These are phyloP conservation scores for Synanceia verrucosa DNA, from an alignment of 2,797 vertebrate species.

Conservation along the genomic window DNA sequence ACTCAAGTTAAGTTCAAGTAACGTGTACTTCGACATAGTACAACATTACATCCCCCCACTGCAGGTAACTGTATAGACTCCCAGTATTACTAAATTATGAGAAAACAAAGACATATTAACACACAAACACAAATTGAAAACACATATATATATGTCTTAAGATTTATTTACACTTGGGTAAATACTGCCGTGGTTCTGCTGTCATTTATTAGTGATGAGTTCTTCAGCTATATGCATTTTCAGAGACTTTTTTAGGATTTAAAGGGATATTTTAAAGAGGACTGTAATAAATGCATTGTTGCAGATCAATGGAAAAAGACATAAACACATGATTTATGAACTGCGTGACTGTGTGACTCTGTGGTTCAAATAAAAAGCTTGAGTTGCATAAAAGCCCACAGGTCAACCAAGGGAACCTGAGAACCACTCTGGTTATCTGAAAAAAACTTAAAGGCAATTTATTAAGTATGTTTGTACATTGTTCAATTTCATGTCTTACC, in stretches of 20 bases:
- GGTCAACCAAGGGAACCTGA: neutral
- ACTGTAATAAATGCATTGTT: neutral
- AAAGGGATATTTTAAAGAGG: neutral
- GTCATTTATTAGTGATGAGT: neutral
- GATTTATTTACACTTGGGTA: neutral
- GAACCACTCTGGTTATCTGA: conserved; percentile 12
- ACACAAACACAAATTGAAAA: neutral
- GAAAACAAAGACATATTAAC: too few species aligned
- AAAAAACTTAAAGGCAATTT: conserved; percentile 5
- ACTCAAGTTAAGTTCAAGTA: neutral
- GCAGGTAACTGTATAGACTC: neutral
- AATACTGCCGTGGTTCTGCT: neutral
- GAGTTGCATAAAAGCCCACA: conserved; percentile 28
- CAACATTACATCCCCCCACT: neutral
- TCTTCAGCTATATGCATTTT: neutral
- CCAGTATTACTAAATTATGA: neutral
- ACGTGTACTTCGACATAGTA: neutral
- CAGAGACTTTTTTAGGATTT: neutral
- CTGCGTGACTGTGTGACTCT: neutral
- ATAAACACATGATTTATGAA: neutral
- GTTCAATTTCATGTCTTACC: neutral
- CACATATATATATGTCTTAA: neutral
- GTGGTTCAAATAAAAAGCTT: neutral
- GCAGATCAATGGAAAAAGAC: neutral
- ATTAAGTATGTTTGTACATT: neutral